A percentile compares a stretch with the other conserved stretches of the same genome.
Conservation (phyloP, 2,113 vertebrate genomes). For the Urocynchramus pylzowi region DNA sequence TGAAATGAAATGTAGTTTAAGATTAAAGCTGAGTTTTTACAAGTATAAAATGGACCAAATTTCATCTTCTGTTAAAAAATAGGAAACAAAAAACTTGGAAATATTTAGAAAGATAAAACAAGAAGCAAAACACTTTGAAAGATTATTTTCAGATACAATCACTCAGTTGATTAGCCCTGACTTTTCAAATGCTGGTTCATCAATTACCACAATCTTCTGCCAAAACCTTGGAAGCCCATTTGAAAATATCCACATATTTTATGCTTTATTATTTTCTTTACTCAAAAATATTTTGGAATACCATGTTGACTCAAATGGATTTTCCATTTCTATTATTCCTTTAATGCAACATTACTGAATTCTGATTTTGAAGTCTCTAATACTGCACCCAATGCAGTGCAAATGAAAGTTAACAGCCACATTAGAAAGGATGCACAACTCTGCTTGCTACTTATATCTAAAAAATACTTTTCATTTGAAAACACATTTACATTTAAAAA, state of each 20-base stretch:
- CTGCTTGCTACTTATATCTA: neutral
- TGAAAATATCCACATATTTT: neutral
- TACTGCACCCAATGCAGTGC: neutral
- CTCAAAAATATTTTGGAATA: neutral
- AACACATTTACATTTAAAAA: neutral
- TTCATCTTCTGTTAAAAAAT: neutral
- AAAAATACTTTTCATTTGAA: neutral
- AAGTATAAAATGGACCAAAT: neutral
- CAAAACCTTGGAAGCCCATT: neutral
- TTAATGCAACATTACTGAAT: neutral
- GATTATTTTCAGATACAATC: neutral
- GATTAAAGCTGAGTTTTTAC: neutral
- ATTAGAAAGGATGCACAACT: neutral
- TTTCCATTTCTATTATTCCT: neutral
- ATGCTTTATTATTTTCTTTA: neutral
- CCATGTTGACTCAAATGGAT: neutral
- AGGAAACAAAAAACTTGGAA: neutral
- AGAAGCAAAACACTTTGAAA: neutral
- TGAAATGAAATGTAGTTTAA: neutral
- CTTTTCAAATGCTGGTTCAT: neutral
- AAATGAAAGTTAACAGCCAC: neutral
- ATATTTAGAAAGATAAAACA: neutral
- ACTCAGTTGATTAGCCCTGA: neutral
- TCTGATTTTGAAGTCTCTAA: neutral
- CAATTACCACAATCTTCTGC: neutral